These are phyloP conservation scores for Nemapogon koenigi DNA, from an alignment of 2,888 invertebrate species.

Conservation along the genomic window DNA sequence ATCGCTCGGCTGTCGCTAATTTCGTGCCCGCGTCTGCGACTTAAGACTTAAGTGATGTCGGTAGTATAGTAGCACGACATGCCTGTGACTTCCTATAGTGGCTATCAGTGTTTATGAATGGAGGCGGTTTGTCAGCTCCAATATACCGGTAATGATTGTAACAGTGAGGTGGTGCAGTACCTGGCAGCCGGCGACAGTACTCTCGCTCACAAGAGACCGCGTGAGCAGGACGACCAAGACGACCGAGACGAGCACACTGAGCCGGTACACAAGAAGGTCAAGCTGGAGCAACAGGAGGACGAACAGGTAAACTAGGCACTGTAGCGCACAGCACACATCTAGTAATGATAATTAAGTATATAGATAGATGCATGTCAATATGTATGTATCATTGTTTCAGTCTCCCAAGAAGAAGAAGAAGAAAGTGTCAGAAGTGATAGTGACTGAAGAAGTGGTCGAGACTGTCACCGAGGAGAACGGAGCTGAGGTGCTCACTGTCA, in stretches of 20 bases:
- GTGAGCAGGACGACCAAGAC: constrained; percentile 67
- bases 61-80: too few relatives aligned
- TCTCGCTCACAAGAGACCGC: constrained; percentile 61
- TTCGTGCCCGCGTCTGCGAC: too few relatives aligned
- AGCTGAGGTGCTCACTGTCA: constrained; percentile 36
- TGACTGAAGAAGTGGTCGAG: constrained; percentile 19
- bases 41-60: too few relatives aligned
- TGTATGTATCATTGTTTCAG: constrained; percentile 2
- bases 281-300: constrained; percentile 39
- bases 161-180: constrained; percentile 83
- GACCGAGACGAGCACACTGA: constrained; percentile 29
- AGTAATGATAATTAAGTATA: background rate
- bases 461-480: constrained; percentile 22
- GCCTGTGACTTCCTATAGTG: too few relatives aligned
- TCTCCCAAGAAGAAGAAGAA: constrained; percentile 20
- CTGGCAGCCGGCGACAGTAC: constrained; percentile 83
- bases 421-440: constrained; percentile 15
- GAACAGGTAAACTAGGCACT: background rate
- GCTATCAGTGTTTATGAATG: too few relatives aligned
- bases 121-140: too few relatives aligned
- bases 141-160: too few relatives aligned
- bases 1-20: too few relatives aligned
- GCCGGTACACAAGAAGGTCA: constrained; percentile 54
- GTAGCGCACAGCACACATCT: too few relatives aligned
- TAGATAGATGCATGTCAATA: too few relatives aligned